Conservation (phyloP, 1,140 invertebrate species). For the Agrilus planipennis region DNA sequence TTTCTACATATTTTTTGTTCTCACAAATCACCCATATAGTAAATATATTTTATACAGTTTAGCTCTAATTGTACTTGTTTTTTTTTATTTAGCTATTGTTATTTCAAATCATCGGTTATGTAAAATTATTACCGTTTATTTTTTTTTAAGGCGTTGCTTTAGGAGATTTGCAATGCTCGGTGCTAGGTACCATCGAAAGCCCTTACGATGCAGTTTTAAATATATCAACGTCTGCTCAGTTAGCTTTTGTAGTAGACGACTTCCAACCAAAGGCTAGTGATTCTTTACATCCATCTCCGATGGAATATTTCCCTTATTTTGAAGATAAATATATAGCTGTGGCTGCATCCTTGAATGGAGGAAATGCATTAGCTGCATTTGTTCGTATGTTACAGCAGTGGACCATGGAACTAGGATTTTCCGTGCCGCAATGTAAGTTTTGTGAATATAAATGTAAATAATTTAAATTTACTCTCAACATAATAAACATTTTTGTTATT, state of each 20-base stretch:
- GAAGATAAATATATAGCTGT: slow-evolving; percentile 62
- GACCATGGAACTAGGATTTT: slow-evolving; percentile 62
- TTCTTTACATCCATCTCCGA: slow-evolving; percentile 30
- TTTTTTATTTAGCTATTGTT: no score
- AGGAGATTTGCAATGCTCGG: slow-evolving; percentile 76
- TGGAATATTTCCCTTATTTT: slow-evolving; percentile 75
- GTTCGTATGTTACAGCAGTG: slow-evolving; percentile 73
- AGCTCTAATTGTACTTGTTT: no score
- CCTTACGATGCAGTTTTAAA: slow-evolving; percentile 65
- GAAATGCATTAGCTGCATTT: slow-evolving; percentile 73
- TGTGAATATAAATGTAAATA: no score
- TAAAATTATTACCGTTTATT: no score
- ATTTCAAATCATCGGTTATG: no score
- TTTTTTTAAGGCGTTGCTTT: slow-evolving; percentile 47
- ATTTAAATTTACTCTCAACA: no score
- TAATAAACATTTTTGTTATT: no score
- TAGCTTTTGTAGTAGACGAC: slow-evolving; percentile 56
- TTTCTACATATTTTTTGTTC: no score
- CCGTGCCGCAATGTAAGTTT: slow-evolving; percentile 56
- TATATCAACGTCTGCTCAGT: slow-evolving; percentile 79
- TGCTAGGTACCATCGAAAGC: slow-evolving; percentile 58
- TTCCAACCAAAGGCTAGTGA: slow-evolving; percentile 31
- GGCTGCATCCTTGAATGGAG: slow-evolving; percentile 78
- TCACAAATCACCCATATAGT: no score
- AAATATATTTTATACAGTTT: no score